phyloP scores from a whole-genome alignment of 2,888 invertebrate genomes.

The Harmothoe impar region DNA sequence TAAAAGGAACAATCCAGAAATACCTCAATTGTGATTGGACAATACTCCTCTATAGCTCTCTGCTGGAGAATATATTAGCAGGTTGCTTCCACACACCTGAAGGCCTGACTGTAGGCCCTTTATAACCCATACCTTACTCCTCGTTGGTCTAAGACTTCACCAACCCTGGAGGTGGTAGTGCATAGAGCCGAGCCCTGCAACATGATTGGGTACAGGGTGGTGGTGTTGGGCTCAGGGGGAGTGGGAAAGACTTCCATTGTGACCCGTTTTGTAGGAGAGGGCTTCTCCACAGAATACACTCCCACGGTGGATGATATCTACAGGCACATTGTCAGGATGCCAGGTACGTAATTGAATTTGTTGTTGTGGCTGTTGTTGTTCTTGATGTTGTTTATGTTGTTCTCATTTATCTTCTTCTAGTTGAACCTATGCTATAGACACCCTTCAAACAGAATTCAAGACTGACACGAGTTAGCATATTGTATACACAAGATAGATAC shows the following conservation, averaged over 20 bases:
- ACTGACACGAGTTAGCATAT: too few relatives aligned
- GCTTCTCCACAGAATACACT: slow-evolving; percentile 47
- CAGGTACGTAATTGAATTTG: slow-evolving; percentile 45
- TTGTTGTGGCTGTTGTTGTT: background rate
- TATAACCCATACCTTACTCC: background rate
- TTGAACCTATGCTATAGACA: too few relatives aligned
- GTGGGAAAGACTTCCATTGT: slow-evolving; percentile 63
- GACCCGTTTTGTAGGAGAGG: slow-evolving; percentile 30
- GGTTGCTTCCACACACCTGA: too few relatives aligned
- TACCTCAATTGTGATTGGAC: too few relatives aligned
- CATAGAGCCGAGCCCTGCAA: slow-evolving; percentile 16
- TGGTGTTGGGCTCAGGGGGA: slow-evolving; percentile 55
- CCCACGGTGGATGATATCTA: slow-evolving; percentile 62
- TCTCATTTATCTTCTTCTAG: background rate
- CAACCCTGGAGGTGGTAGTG: slow-evolving; percentile 46
- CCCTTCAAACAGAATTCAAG: too few relatives aligned
- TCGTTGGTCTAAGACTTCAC: background rate
- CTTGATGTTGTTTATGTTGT: background rate
- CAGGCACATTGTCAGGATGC: slow-evolving; percentile 58
- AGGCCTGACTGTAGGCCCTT: background rate
- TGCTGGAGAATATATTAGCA: too few relatives aligned
- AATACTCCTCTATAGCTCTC: too few relatives aligned
- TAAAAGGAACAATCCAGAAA: too few relatives aligned
- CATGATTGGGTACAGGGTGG: slow-evolving; percentile 57
- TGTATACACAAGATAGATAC: too few relatives aligned